phyloP scores from a whole-genome alignment of 2,888 invertebrate species.

The Drosophila suboccidentalis region DNA sequence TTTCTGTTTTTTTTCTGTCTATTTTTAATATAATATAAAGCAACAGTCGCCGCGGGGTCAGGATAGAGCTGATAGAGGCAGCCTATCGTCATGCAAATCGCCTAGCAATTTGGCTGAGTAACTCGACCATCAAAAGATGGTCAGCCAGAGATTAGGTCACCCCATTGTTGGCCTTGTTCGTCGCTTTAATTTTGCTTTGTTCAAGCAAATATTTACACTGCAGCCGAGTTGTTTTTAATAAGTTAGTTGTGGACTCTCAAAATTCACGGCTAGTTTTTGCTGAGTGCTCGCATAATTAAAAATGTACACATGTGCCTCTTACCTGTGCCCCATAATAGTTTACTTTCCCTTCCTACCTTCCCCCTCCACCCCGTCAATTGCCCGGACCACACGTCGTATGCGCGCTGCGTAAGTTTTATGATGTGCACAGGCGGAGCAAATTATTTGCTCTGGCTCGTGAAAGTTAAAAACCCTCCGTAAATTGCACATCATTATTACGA shows the following conservation, averaged over 20 bases:
- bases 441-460: slow-evolving; percentile 53
- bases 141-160: slow-evolving; percentile 59
- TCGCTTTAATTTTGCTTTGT: slow-evolving; percentile 59
- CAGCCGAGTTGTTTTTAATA: slow-evolving; percentile 64
- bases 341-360: background rate
- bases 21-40: slow-evolving; percentile 45
- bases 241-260: slow-evolving; percentile 53
- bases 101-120: slow-evolving; percentile 58
- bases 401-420: slow-evolving; percentile 36
- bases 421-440: slow-evolving; percentile 25
- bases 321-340: background rate
- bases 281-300: slow-evolving; percentile 71
- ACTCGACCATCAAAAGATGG: slow-evolving; percentile 65
- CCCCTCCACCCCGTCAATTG: background rate
- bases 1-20: slow-evolving; percentile 23
- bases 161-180: slow-evolving; percentile 48
- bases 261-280: slow-evolving; percentile 49
- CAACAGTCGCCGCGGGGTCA: slow-evolving; percentile 58
- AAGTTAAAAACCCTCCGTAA: slow-evolving; percentile 30
- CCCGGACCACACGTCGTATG: slow-evolving; percentile 34
- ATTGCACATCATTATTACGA: slow-evolving; percentile 50
- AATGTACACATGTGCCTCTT: slow-evolving; percentile 65
- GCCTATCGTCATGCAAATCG: slow-evolving; percentile 64
- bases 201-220: slow-evolving; percentile 64
- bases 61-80: background rate